phyloP scores from a whole-genome alignment of 2,888 invertebrate genomes.

The Allacma fusca region DNA sequence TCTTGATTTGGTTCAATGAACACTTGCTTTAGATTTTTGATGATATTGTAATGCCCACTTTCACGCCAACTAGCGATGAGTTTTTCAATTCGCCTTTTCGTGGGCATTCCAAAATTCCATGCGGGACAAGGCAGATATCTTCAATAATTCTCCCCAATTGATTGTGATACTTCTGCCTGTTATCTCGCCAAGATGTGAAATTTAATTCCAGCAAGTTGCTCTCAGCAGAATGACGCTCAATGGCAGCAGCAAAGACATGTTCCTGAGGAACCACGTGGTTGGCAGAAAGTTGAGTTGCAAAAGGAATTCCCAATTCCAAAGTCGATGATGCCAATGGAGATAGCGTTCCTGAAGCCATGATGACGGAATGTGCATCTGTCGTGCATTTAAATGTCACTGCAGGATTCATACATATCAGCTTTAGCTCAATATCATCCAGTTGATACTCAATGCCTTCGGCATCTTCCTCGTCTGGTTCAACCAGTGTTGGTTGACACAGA shows the following conservation, averaged over 20 bases:
- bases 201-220: background rate
- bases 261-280: constrained; percentile 48
- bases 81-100: constrained; percentile 44
- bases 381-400: constrained; percentile 51
- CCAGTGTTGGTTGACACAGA: too few relatives aligned
- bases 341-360: constrained; percentile 57
- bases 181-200: background rate
- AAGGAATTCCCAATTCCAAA: constrained; percentile 49
- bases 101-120: constrained; percentile 56
- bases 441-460: too few relatives aligned
- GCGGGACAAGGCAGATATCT: constrained; percentile 52
- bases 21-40: constrained; percentile 45
- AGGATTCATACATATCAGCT: constrained; percentile 56
- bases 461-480: too few relatives aligned
- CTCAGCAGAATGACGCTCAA: background rate
- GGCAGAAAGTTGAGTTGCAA: constrained; percentile 46
- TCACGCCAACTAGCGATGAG: constrained; percentile 38
- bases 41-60: constrained; percentile 28
- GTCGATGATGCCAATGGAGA: constrained; percentile 51
- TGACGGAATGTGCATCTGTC: constrained; percentile 48
- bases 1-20: constrained; percentile 44
- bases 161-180: constrained; percentile 38
- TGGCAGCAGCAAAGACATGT: constrained; percentile 46
- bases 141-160: constrained; percentile 46
- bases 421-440: background rate